These are phyloP conservation scores for Ectropis grisescens DNA, from an alignment of 1,140 invertebrate genomes.

Conservation along the genomic window DNA sequence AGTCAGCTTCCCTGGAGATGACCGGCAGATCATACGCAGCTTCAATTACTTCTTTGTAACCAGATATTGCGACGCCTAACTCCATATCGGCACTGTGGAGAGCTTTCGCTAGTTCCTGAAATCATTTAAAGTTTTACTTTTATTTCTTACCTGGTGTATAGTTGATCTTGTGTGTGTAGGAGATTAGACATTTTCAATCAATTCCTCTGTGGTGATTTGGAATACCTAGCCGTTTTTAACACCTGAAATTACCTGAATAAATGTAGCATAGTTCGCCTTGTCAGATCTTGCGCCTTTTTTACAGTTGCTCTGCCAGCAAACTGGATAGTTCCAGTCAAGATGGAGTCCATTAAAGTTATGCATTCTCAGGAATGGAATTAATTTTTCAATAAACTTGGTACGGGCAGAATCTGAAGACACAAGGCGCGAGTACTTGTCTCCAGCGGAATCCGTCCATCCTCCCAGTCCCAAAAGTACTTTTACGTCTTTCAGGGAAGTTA, in stretches of 20 bases:
- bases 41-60: constrained; percentile 90
- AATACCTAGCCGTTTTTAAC: too few species aligned
- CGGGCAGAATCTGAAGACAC: constrained; percentile 75
- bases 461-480: constrained; percentile 85
- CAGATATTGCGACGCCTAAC: constrained; percentile 87
- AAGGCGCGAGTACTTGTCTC: constrained; percentile 86
- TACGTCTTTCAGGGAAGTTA: constrained; percentile 74
- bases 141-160: too few species aligned
- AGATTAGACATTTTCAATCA: too few species aligned
- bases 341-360: constrained; percentile 87
- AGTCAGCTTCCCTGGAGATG: constrained; percentile 80
- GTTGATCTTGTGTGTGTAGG: too few species aligned
- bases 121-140: constrained; percentile 6
- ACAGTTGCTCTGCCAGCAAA: constrained; percentile 93
- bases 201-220: too few species aligned
- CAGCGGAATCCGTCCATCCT: constrained; percentile 91
- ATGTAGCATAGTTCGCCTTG: constrained; percentile 81
- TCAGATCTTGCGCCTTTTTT: constrained; percentile 83
- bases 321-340: constrained; percentile 93
- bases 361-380: constrained; percentile 77
- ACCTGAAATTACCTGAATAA: constrained; percentile 75
- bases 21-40: constrained; percentile 83
- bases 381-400: constrained; percentile 77
- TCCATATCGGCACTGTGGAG: constrained; percentile 80
- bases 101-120: constrained; percentile 81